Base-by-base conservation (phyloP, 2,113 vertebrate genomes). In the Trogon surrucura region DNA sequence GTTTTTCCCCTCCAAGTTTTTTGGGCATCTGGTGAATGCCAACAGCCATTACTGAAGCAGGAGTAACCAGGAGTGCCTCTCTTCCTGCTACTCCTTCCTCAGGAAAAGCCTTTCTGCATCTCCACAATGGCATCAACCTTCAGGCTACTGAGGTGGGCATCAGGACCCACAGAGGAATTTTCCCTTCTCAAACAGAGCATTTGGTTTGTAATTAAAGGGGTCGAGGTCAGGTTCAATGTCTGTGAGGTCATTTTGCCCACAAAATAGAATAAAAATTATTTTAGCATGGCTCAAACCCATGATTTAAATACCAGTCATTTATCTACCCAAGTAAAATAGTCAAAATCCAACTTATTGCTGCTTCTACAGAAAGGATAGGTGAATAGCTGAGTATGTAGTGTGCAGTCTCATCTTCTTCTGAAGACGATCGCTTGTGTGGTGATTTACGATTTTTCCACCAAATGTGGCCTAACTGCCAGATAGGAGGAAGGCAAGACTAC, bases 91-190 rank as follows among this genome's bases (percentile, higher is more conserved):
- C 34, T 36, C 27, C 34, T 91, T 89, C 56, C 69, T 38, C 56
- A 67, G 80, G 64, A 92, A 93, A 95, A 88, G 41, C 56, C 47
- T 95, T 93, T 91, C 91, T 93, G 54, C 58, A 66, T 47, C 50
- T 65, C 58, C 27, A 47, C 13, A 66, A 85, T 4, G 23, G 29
- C n/a, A 67, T 29, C 14, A 75, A 51, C 65, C 16, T 30, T 82
- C 77, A 67, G 38, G 25, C 19, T 23, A 14, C n/a, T 34, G 53
- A 56, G 36, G 21, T 23, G 26, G 65, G 30, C 56, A 84, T 27
- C 54, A 62, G 73, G 71, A 88, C 56, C 45, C 17, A 2, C 32
- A 65, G 62, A 65, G 45, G 45, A 80, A 79, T 7, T 88, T 95
- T 70, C 36, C 60, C 41, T 85, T 22, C 67, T 50, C 58, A 83